phyloP scores from a whole-genome alignment of 2,113 vertebrate species.

The Sceloporus tristichus region DNA sequence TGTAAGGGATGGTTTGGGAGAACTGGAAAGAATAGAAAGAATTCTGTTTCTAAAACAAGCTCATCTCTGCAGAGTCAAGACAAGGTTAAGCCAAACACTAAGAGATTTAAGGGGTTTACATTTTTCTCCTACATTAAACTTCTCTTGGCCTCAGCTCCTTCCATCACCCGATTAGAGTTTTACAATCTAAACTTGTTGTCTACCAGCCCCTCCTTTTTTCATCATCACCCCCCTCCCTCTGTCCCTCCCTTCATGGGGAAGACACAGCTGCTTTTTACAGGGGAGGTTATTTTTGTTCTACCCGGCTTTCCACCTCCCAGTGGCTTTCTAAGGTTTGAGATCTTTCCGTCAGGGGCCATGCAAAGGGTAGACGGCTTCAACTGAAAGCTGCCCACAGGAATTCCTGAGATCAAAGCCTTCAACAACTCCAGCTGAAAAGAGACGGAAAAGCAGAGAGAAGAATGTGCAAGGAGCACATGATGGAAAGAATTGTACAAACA shows the following conservation, averaged over 20 bases:
- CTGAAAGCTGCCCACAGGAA: slow-evolving; percentile 42
- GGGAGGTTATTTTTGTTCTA: slow-evolving; percentile 56
- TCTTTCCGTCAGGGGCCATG: slow-evolving; percentile 32
- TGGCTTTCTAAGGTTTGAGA: slow-evolving; percentile 36
- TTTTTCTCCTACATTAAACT: slow-evolving; percentile 73
- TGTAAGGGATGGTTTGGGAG: slow-evolving; percentile 18
- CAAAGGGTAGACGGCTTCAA: slow-evolving; percentile 31
- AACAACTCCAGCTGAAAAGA: neutral
- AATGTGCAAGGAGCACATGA: neutral
- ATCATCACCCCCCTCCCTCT: neutral
- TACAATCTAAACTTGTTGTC: slow-evolving; percentile 63
- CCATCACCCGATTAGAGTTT: slow-evolving; percentile 48
- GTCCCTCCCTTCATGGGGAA: slow-evolving; percentile 7
- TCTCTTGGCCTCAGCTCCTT: slow-evolving; percentile 58
- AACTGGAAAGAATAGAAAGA: slow-evolving; percentile 43
- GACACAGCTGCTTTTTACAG: slow-evolving; percentile 48
- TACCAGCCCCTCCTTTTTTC: slow-evolving; percentile 25
- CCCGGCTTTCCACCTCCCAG: slow-evolving; percentile 22
- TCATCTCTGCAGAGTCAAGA: slow-evolving; percentile 71
- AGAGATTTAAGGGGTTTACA: slow-evolving; percentile 70
- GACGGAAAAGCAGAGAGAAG: neutral
- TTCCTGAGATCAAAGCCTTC: slow-evolving; percentile 39
- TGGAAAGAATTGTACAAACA: slow-evolving; percentile 27
- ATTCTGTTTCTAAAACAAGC: slow-evolving; percentile 70
- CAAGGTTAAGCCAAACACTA: slow-evolving; percentile 72